phyloP scores from a whole-genome alignment of 2,797 vertebrate species.

The Danio kyathit region DNA sequence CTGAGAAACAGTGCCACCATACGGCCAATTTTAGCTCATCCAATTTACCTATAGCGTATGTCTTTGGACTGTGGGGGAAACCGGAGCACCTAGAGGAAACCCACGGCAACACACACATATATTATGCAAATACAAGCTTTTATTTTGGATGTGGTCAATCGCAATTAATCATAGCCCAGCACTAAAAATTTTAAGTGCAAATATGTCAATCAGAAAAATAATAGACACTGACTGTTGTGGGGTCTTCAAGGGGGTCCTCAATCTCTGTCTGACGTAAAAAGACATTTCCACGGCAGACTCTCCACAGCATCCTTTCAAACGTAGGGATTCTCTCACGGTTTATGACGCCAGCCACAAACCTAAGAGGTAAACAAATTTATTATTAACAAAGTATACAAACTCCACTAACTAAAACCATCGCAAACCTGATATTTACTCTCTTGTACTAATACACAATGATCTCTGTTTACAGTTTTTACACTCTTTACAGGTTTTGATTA shows the following conservation, averaged over 20 bases:
- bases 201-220: background rate
- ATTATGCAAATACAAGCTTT: too few species aligned
- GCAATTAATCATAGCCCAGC: too few species aligned
- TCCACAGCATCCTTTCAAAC: slow-evolving; percentile 97
- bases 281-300: slow-evolving; percentile 96
- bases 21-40: too few species aligned
- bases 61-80: too few species aligned
- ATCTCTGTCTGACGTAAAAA: slow-evolving; percentile 96
- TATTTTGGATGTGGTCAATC: too few species aligned
- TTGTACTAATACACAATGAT: background rate
- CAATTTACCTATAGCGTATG: too few species aligned
- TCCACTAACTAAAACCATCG: background rate
- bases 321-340: slow-evolving; percentile 94
- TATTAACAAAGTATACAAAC: background rate
- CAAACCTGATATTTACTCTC: background rate
- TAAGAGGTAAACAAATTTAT: slow-evolving; percentile 60
- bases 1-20: too few species aligned
- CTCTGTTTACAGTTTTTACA: background rate
- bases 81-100: too few species aligned
- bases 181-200: background rate
- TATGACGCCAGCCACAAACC: slow-evolving; percentile 97
- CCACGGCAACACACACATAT: too few species aligned
- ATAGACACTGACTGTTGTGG: slow-evolving; percentile 84
- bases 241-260: slow-evolving; percentile 96
- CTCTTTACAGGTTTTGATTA: too few species aligned